Evolutionary conservation across 2,888 invertebrate genomes (phyloP).

Genomic region (Ormyrus pomaceus): DNA sequence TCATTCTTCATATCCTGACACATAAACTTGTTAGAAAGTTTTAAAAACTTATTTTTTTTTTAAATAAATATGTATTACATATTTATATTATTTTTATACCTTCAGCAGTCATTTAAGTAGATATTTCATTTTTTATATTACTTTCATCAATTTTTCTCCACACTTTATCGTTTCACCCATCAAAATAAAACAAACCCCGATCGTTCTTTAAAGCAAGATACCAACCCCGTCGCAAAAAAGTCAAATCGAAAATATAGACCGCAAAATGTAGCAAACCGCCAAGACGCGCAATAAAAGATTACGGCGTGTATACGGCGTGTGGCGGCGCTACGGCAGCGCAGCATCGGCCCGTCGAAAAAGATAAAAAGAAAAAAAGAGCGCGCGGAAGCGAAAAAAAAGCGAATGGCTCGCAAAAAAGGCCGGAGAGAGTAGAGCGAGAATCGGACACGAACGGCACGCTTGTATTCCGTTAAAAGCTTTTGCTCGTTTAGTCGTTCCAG

Average conservation of each 20-base stretch:
- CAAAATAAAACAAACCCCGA: background rate
- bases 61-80: too few relatives aligned
- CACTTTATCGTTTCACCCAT: background rate
- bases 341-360: background rate
- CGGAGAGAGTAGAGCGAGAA: background rate
- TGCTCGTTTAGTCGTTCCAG: constrained; percentile 54
- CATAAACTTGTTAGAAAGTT: too few relatives aligned
- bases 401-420: too few relatives aligned
- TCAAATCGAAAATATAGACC: background rate
- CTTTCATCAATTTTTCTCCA: too few relatives aligned
- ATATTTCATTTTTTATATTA: too few relatives aligned
- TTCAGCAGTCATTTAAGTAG: too few relatives aligned
- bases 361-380: constrained; percentile 1
- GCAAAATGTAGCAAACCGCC: background rate
- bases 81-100: too few relatives aligned
- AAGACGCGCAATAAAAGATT: background rate
- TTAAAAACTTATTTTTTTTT: too few relatives aligned
- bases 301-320: background rate
- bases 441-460: constrained; percentile 49
- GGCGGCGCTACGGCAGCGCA: too few relatives aligned
- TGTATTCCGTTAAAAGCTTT: constrained; percentile 58
- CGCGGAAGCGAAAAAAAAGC: too few relatives aligned
- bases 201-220: background rate
- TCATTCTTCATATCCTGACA: too few relatives aligned
- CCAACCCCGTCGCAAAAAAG: background rate